Percentiles rank a stretch among this genome's conserved stretches.
Conservation (phyloP, 2,888 invertebrate genomes). For the Noctua pronuba region DNA sequence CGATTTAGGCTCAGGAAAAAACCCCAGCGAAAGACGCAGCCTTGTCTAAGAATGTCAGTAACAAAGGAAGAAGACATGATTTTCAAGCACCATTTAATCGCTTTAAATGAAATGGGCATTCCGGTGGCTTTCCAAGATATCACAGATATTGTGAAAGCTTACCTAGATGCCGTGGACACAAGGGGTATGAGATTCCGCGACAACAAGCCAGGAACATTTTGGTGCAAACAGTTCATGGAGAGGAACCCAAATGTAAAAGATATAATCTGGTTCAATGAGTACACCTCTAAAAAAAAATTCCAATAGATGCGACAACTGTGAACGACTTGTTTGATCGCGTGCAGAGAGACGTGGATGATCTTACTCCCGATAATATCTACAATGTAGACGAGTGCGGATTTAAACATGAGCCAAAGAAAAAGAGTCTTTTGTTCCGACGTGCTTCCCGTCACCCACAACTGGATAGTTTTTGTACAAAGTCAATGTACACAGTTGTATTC, state of each 20-base stretch:
- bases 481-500: constrained; percentile 29
- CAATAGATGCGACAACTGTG: constrained; percentile 15
- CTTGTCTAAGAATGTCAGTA: background rate
- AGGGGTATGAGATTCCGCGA: background rate
- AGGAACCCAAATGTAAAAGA: constrained; percentile 7
- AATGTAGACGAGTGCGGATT: constrained; percentile 31
- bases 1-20: constrained; percentile 2
- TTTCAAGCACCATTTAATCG: constrained; percentile 17
- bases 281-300: background rate
- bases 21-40: background rate
- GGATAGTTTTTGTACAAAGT: background rate
- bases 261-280: constrained; percentile 2
- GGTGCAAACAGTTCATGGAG: constrained; percentile 24
- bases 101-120: constrained; percentile 14
- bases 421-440: constrained; percentile 27
- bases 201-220: constrained; percentile 1
- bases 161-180: background rate
- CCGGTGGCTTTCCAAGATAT: constrained; percentile 17
- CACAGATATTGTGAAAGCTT: constrained; percentile 13
- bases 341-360: constrained; percentile 9
- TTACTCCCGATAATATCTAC: constrained; percentile 29
- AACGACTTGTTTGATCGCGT: constrained; percentile 35
- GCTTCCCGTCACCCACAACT: constrained; percentile 14
- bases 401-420: constrained; percentile 3
- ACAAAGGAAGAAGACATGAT: constrained; percentile 10